Evolutionary conservation across 2,113 vertebrate species (phyloP).

Genomic region (Cephalopterus ornatus): DNA sequence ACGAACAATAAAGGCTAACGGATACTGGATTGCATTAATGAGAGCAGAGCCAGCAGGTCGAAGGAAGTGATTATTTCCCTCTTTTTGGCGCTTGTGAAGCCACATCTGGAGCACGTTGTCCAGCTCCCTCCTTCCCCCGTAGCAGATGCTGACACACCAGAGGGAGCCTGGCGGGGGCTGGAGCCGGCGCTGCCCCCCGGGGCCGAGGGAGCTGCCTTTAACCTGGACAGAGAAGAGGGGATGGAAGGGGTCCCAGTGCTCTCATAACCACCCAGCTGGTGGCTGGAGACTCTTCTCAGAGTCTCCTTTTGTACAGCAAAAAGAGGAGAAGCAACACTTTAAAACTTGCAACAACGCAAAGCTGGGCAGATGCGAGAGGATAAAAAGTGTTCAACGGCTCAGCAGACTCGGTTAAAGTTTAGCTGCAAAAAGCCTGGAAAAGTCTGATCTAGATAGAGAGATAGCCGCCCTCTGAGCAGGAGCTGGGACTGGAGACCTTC

Average conservation of each 20-base stretch:
- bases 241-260: not conserved
- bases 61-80: constrained; percentile 60
- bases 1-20: constrained; percentile 30
- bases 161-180: not conserved
- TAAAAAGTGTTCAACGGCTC: not conserved
- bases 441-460: not conserved
- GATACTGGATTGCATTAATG: constrained; percentile 40
- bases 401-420: not conserved
- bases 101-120: constrained; percentile 18
- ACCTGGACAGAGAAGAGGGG: not conserved
- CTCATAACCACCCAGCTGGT: not conserved
- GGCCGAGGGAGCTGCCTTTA: not conserved
- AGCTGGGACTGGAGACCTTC: not conserved
- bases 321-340: not conserved
- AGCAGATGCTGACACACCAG: not conserved
- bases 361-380: not conserved
- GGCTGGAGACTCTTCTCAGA: not conserved
- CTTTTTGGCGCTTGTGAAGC: not conserved
- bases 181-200: accelerated
- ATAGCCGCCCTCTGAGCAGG: not conserved
- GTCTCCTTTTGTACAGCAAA: not conserved
- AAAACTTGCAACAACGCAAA: not conserved
- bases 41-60: constrained; percentile 52
- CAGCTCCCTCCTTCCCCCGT: not conserved
- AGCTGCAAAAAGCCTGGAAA: not conserved